A percentile compares a stretch with the other conserved stretches of the same genome.
These are phyloP conservation scores for Benthosema pterotum DNA, from an alignment of 2,797 vertebrate genomes.

Conservation along the genomic window DNA sequence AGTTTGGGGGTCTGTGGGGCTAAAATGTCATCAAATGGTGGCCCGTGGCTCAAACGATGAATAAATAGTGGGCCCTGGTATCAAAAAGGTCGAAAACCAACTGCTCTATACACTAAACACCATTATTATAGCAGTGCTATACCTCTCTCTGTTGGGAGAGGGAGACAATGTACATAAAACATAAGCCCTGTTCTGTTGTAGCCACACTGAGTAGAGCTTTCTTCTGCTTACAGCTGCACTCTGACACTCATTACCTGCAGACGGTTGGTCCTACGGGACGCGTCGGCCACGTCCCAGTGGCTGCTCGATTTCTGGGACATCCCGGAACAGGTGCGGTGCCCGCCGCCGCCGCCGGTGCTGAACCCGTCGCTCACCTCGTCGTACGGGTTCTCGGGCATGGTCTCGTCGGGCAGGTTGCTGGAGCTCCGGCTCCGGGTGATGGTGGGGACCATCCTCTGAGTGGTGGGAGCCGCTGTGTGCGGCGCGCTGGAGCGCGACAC, in stretches of 20 bases:
- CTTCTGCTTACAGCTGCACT: slow-evolving; percentile 10
- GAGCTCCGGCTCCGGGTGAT: slow-evolving; percentile 83
- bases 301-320: slow-evolving; percentile 75
- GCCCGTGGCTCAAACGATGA: too few relatives aligned
- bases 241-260: slow-evolving; percentile 66
- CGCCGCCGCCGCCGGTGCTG: too few relatives aligned
- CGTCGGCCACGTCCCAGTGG: slow-evolving; percentile 78
- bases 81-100: too few relatives aligned
- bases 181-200: too few relatives aligned
- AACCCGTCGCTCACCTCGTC: slow-evolving; percentile 64
- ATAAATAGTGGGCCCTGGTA: too few relatives aligned
- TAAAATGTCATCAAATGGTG: too few relatives aligned
- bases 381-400: slow-evolving; percentile 77
- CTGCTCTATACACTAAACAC: too few relatives aligned
- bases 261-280: slow-evolving; percentile 61
- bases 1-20: too few relatives aligned
- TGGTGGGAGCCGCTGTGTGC: not conserved
- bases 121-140: too few relatives aligned
- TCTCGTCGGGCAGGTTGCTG: slow-evolving; percentile 79
- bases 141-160: too few relatives aligned
- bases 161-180: too few relatives aligned
- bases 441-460: slow-evolving; percentile 63
- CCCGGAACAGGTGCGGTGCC: slow-evolving; percentile 31
- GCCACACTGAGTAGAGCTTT: too few relatives aligned
- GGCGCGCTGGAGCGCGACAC: slow-evolving; percentile 43